Evolutionary conservation across 53 echinoderm and acorn worm genomes (phyloP).

Genomic region (Echinometra lucunter): DNA sequence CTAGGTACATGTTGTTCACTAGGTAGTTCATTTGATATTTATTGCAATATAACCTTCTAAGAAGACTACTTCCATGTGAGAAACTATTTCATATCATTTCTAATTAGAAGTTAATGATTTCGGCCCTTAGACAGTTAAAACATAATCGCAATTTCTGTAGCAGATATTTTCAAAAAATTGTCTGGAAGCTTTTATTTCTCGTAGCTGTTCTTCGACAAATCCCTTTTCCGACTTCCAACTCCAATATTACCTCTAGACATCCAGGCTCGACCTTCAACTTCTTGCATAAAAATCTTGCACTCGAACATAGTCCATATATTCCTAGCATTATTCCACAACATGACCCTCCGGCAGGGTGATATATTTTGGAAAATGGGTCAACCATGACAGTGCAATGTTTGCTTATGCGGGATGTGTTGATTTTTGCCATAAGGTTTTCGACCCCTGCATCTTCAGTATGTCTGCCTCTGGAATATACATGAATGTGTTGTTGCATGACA

Average conservation of each 20-base stretch:
- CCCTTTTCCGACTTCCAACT: too few relatives aligned
- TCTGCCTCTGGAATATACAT: not conserved
- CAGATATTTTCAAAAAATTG: too few relatives aligned
- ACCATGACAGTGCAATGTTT: slow-evolving; percentile 35
- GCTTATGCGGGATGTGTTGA: not conserved
- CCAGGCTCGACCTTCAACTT: not conserved
- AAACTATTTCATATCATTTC: too few relatives aligned
- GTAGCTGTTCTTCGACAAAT: too few relatives aligned
- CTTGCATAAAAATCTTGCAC: not conserved
- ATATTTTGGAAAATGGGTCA: slow-evolving; percentile 8
- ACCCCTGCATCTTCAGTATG: not conserved
- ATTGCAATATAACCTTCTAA: too few relatives aligned
- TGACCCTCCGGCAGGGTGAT: not conserved
- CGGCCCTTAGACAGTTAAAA: too few relatives aligned
- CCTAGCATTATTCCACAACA: slow-evolving; percentile 8
- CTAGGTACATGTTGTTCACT: too few relatives aligned
- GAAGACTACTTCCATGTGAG: too few relatives aligned
- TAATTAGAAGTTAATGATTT: too few relatives aligned
- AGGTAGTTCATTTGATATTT: too few relatives aligned
- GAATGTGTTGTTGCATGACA: not conserved
- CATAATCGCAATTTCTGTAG: too few relatives aligned
- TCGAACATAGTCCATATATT: not conserved
- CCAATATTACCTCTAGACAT: not conserved
- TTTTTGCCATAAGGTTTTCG: slow-evolving; percentile 4
- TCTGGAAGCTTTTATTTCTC: too few relatives aligned